A percentile compares a stretch with the other conserved stretches of the same genome.
phyloP scores from a whole-genome alignment of 2,888 invertebrate species.

The Melikaiella ostensackeni region DNA sequence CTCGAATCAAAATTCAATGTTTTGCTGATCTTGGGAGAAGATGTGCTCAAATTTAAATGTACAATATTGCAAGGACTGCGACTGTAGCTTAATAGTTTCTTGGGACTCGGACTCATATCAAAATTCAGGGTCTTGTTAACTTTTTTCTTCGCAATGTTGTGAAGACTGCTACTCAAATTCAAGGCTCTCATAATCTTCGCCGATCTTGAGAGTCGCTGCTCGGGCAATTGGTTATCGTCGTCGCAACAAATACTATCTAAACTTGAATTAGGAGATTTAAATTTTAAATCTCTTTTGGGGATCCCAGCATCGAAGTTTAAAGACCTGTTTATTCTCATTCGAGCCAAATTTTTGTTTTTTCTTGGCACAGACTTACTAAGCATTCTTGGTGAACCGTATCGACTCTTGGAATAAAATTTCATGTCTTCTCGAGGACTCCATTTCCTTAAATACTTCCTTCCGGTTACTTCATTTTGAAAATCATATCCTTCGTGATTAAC shows the following conservation, averaged over 20 bases:
- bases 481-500: constrained; percentile 58
- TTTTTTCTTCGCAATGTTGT: constrained; percentile 57
- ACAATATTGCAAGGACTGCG: constrained; percentile 49
- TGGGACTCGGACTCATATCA: constrained; percentile 65
- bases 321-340: constrained; percentile 65
- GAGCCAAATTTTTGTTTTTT: constrained; percentile 57
- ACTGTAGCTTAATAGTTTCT: constrained; percentile 51
- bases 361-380: constrained; percentile 63
- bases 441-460: constrained; percentile 57
- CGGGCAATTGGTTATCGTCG: constrained; percentile 59
- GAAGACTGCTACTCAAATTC: constrained; percentile 61
- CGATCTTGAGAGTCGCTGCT: constrained; percentile 64
- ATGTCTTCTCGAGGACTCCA: constrained; percentile 62
- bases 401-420: constrained; percentile 57
- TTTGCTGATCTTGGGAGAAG: constrained; percentile 59
- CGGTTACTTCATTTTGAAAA: constrained; percentile 54
- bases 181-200: constrained; percentile 71
- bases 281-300: constrained; percentile 50
- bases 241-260: constrained; percentile 54
- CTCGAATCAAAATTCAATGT: constrained; percentile 61
- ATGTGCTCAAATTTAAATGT: constrained; percentile 53
- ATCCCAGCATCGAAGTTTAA: constrained; percentile 63
- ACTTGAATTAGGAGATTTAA: constrained; percentile 60
- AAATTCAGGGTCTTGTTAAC: constrained; percentile 70
- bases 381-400: constrained; percentile 59